Base-by-base conservation (phyloP, 1,140 invertebrate species). In the Tetramorium simillimum region DNA sequence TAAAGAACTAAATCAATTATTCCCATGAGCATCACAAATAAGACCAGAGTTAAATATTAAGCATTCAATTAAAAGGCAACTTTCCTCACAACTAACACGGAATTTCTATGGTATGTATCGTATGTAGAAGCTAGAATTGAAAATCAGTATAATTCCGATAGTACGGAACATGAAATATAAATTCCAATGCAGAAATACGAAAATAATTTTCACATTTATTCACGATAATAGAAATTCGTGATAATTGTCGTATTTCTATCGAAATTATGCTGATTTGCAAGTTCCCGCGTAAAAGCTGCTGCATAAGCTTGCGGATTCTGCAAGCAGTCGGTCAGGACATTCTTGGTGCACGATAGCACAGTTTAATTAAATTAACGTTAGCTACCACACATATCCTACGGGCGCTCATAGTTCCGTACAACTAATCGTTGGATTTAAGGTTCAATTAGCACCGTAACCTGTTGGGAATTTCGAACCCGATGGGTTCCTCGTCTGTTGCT, bases 341-440 rank as follows among this genome's bases (percentile, higher is more conserved):
- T 90, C 91, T 90, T 91, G 86, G 82, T 87, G 62, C 62, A 56
- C 63, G 77, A 77, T 82, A 3, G 43, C 43, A 53, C 12, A 14
- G 89, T 93, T 93, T 94, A 94, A 94, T 94, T 94, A 93, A 94
- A 94, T 93, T 92, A 92, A 91, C 89, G 86, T 90, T 90, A 88
- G 62, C 85, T 77, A 84, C 86, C 87, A 51, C 87, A 51, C 69
- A 67, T 86, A 76, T 89, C 53, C 87, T 67, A 73, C 51, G 53
- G 12, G 49, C 51, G 89, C 86, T 92, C 89, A 89, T 92, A 93
- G 93, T 93, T 89, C 89, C 77, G 88, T 82, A 86, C 84, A 90
- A 88, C 91, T 93, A 93, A 94, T 94, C 92, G 90, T 69, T 63
- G 37, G 86, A 90, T 80, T 81, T 33, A 84, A 88, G 87, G 89